Evolutionary conservation across 2,113 vertebrate genomes (phyloP).

Genomic region (Hyla sarda): DNA sequence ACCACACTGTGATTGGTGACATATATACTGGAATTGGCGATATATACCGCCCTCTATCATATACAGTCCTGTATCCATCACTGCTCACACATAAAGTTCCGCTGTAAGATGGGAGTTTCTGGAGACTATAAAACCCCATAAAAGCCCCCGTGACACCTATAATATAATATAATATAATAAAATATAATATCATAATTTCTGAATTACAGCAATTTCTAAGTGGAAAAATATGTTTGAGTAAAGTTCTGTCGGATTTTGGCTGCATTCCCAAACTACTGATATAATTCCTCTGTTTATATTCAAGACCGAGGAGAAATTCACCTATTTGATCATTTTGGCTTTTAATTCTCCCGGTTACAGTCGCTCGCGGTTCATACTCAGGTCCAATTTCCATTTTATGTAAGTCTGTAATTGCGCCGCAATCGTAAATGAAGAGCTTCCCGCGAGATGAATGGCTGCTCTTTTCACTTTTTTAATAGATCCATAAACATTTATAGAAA

Average conservation of each 20-base stretch:
- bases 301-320: constrained; percentile 57
- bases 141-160: not conserved
- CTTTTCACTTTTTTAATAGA: not conserved
- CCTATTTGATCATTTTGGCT: constrained; percentile 56
- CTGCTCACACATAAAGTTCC: no score
- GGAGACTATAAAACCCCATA: not conserved
- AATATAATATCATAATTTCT: not conserved
- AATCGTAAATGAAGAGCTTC: constrained; percentile 9
- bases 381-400: constrained; percentile 65
- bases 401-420: constrained; percentile 57
- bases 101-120: no score
- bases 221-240: constrained; percentile 18
- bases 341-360: constrained; percentile 64
- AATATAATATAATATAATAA: no score
- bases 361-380: constrained; percentile 61
- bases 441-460: constrained; percentile 48
- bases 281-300: constrained; percentile 55
- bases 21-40: no score
- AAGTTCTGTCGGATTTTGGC: not conserved
- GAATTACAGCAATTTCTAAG: not conserved
- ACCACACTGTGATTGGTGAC: no score
- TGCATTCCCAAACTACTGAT: constrained; percentile 16
- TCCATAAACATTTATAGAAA: not conserved
- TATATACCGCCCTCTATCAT: no score
- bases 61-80: no score